Percentiles rank a stretch among this genome's conserved stretches.
These are phyloP conservation scores for Mycteria americana DNA, from an alignment of 2,797 vertebrate genomes.

Conservation along the genomic window DNA sequence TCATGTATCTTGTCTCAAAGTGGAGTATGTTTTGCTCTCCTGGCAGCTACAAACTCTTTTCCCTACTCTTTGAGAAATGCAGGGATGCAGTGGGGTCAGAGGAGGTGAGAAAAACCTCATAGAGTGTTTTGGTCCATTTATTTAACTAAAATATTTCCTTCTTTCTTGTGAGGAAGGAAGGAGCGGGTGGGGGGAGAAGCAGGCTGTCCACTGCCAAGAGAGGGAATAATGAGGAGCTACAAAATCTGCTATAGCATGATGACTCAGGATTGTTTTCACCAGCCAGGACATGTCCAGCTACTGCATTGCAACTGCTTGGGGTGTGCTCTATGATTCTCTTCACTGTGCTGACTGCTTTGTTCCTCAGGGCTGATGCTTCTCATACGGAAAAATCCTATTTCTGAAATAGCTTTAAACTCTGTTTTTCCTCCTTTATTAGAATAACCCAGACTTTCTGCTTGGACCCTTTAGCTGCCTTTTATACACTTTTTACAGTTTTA, in stretches of 20 bases:
- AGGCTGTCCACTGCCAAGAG: not conserved
- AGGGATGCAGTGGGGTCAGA: not conserved
- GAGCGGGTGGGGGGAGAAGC: too few species aligned
- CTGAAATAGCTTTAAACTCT: not conserved
- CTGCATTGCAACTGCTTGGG: not conserved
- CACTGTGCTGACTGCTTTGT: not conserved
- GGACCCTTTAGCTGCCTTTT: not conserved
- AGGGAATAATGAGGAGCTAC: not conserved
- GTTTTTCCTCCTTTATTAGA: not conserved
- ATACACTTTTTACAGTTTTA: not conserved
- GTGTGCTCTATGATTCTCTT: not conserved
- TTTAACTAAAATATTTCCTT: not conserved
- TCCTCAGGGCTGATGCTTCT: not conserved
- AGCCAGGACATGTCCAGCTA: not conserved
- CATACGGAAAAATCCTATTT: not conserved
- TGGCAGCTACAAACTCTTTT: not conserved
- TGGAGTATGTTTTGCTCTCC: not conserved
- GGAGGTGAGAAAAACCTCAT: not conserved
- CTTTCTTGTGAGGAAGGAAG: not conserved
- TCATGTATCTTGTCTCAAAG: not conserved
- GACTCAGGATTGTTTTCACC: slow-evolving; percentile 6
- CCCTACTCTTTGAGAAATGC: not conserved
- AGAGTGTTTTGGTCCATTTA: not conserved
- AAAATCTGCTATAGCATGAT: not conserved
- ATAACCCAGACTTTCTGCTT: not conserved